Evolutionary conservation across 2,113 vertebrate species (phyloP).

Genomic region (Nesogale talazaci): DNA sequence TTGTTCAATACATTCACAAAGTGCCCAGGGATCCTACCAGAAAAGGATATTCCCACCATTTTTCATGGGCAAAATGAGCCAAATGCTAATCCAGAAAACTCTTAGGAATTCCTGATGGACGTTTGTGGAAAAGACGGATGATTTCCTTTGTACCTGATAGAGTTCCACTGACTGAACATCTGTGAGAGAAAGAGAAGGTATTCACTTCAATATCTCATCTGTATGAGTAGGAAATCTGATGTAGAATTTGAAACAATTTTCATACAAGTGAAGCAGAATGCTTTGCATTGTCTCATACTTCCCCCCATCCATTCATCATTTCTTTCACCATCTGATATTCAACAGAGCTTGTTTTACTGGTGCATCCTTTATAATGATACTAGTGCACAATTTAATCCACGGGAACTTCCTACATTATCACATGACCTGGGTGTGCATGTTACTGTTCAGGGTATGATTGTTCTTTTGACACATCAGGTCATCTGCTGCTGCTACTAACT

Average conservation of each 20-base stretch:
- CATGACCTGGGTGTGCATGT: not conserved
- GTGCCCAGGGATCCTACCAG: not conserved
- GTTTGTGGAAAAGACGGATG: not conserved
- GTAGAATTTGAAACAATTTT: conserved; percentile 6
- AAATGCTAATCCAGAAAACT: conserved; percentile 22
- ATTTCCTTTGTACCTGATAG: conserved; percentile 22
- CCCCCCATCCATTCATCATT: not conserved
- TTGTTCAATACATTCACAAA: not conserved
- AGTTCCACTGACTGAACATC: conserved; percentile 27
- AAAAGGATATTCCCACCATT: not conserved
- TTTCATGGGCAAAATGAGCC: not conserved
- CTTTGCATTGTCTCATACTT: not conserved
- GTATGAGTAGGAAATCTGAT: not conserved
- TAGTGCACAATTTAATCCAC: not conserved
- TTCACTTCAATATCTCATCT: conserved; percentile 21
- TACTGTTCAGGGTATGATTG: not conserved
- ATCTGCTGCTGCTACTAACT: not conserved
- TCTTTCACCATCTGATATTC: not conserved
- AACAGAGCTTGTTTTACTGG: not conserved
- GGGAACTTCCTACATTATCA: not conserved
- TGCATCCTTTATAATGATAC: not conserved
- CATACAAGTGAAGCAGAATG: not conserved
- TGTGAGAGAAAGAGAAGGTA: not conserved
- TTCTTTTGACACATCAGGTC: not conserved
- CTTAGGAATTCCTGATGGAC: conserved; percentile 20